Evolutionary conservation across 92 coral and sea anemone species (phyloP), one percentile per base, ranked within the genome.

Genomic region (Heliopora coerulea): DNA sequence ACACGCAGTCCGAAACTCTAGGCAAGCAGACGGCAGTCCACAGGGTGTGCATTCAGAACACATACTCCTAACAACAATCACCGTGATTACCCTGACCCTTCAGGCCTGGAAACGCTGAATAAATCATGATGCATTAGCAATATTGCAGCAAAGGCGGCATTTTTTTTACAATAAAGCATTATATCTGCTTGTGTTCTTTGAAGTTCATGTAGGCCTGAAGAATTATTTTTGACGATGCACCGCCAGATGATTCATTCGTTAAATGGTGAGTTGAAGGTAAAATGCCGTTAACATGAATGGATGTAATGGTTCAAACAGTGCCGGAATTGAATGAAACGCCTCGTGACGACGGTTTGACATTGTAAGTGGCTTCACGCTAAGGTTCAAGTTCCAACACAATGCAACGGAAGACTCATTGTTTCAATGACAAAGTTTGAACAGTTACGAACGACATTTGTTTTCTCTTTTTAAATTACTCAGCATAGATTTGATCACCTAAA

Each of bases 321-420:
- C 18, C n/a, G n/a, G n/a, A n/a, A n/a, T n/a, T 56, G 61, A 56
- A 56, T 56, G 61, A 15, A 15, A 5, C 9, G 3, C 54, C 34
- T 70, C 62, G 77, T 70, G 77, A 70, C 63, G 63, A 29, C 14
- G 10, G 25, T 15, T 52, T 52, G 54, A 56, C 58, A 28, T 26
- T 70, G 8, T 17, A 31, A 70, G 63, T 52, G 48, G 46, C 77
- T 70, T 29, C 63, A 56, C 77, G 24, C 62, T 37, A 54, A 29
- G 77, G 77, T 70, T 50, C 63, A 70, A 70, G 77, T 54, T 70
- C 63, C 26, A 28, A 49, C 63, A 20, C 19, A 49, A 32, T 21
- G 37, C 20, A 70, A 35, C 77, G 77, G 77, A 70, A 70, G 23
- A 24, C 26, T 41, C 57, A 50, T 30, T 70, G 20, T 54, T 70